Base-by-base conservation (phyloP, 2,113 vertebrate species). In the Muntiacus muntjak region DNA sequence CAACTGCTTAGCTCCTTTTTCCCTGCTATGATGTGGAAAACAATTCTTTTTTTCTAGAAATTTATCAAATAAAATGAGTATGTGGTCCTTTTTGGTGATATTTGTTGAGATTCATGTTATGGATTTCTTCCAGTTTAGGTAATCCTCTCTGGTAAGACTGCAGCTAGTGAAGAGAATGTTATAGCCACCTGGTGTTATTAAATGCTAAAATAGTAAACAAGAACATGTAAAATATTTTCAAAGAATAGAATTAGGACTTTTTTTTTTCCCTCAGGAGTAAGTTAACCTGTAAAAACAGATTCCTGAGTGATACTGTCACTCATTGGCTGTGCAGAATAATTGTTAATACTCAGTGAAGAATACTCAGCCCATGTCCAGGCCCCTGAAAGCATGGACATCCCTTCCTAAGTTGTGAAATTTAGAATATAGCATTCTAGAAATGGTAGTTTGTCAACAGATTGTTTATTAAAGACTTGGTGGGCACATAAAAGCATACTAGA, bases 221-320 rank as follows among this genome's bases (percentile, higher is more conserved):
- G 50, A 95, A n/a, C 33, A 45, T 60, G 43, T 76, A 45, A 62
- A 81, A 45, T 55, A 79, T 95, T 95, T 91, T 26, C 36, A 4
- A 86, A 55, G 58, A 89, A 50, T 78, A 95, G 57, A 91, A 91
- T n/a, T 96, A 45, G 62, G 60, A 40, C 28, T 1, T 3, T 13
- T 87, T 91, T 14, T 7, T 40, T 3, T 15, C 3, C 8, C 33
- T 62, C 21, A 78, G 54, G 26, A 84, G 62, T 89, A 91, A 88
- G 36, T 94, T 93, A 84, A 67, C 57, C 74, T 96, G 43, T 88
- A 97, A 83, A 93, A 96, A 88, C 62, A 97, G 74, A 97, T 87
- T 97, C 36, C 47, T 76, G 62, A 83, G 43, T 89, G 15, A 58
- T 25, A 21, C 21, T 91, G 52, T 36, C 64, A 23, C 64, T 90